Evolutionary conservation across 2,113 vertebrate species (phyloP).

Genomic region (Tetrao urogallus): DNA sequence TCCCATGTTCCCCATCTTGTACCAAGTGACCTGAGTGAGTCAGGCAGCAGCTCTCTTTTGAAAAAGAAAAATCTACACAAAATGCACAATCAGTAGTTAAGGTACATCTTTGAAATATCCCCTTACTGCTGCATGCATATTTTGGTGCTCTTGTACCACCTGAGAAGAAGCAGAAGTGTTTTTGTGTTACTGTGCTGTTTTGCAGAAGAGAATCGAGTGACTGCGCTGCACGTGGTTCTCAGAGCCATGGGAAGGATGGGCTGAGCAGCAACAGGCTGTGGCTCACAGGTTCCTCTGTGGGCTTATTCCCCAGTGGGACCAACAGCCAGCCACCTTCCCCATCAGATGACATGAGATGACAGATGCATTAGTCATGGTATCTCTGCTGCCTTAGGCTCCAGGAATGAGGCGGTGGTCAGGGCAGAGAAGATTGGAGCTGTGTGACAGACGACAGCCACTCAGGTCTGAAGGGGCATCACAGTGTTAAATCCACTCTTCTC

Average conservation of each 20-base stretch:
- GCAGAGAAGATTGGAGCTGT: not conserved
- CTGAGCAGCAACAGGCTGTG: not conserved
- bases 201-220: not conserved
- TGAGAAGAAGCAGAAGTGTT: not conserved
- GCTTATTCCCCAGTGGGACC: not conserved
- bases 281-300: not conserved
- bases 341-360: not conserved
- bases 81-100: not conserved
- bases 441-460: not conserved
- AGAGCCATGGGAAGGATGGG: not conserved
- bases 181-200: not conserved
- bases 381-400: not conserved
- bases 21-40: not conserved
- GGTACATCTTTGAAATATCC: not conserved
- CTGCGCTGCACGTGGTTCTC: fast-evolving
- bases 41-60: not conserved
- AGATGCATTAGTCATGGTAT: not conserved
- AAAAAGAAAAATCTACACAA: not conserved
- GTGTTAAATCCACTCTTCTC: not conserved
- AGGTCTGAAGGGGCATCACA: not conserved
- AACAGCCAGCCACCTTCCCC: not conserved
- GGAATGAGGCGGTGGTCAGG: not conserved
- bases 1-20: not conserved
- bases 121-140: not conserved
- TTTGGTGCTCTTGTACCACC: not conserved